Evolutionary conservation across 1,140 invertebrate species (phyloP), one percentile per base, ranked within the genome.

Genomic region (Drosophila eugracilis): DNA sequence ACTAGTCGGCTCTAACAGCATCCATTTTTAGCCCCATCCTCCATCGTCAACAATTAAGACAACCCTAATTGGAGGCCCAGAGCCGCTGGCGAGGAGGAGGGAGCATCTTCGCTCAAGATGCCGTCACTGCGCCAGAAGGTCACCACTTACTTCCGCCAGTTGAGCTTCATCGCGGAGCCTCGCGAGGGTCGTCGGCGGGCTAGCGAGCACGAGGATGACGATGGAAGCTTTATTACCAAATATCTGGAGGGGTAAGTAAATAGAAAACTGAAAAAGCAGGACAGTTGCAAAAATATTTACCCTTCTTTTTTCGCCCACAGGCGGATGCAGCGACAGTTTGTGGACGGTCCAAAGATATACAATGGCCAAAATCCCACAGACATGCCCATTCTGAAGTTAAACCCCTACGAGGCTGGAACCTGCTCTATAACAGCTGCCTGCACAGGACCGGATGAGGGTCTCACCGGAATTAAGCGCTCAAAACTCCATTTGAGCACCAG

Each of bases 401-500:
- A 91, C 2, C 52, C 91, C 75, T 93, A 94, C 91, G 91, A 92
- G 30, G 92, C 91, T 45, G 92, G 94, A 62, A 79, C 92, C 48
- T 89, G 92, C 9, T 91, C 90, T 32, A 93, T 96, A 34, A 91
- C 94, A 24, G 93, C 95, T 14, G 94, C 95, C 30, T 94, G 93
- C 74, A 96, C 96, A 5, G 96, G 96, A 2, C 96, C 96, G 1
- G 94, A 95, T 65, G 95, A 95, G 48, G 96, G 95, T 5, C 93
- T 96, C 9, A 95, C 95, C 1, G 94, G 94, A 12, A 95, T 97
- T 5, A 95, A 95, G 90, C 90, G 94, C 22, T 93, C 93, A 62
- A 94, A 95, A 78, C 93, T 94, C 57, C 94, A 95, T 91, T 92
- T 95, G 44, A 94, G 94, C 66, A 93, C 93, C 50, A 91, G 89